Percentiles rank a stretch among this genome's conserved stretches.
Conservation (phyloP, 2,888 invertebrate genomes). For the Crematogaster levior region DNA sequence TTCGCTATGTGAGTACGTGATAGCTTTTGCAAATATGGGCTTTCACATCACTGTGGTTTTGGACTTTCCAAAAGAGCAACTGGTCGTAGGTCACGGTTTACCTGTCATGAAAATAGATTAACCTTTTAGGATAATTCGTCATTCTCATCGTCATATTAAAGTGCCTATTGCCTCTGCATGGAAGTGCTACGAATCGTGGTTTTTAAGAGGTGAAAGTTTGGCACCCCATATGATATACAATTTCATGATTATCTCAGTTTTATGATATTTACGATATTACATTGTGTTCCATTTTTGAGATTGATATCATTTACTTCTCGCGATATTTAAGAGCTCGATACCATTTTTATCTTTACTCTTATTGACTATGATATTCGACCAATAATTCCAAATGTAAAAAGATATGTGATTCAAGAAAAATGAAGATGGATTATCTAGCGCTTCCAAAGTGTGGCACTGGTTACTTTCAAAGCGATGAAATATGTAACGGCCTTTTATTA, state of each 20-base stretch:
- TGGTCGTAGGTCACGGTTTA: constrained; percentile 90
- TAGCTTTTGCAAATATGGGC: constrained; percentile 96
- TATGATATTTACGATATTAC: constrained; percentile 45
- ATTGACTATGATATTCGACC: constrained; percentile 29
- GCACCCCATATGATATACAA: neutral
- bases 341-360: constrained; percentile 28
- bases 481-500: constrained; percentile 81
- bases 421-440: constrained; percentile 67
- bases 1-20: constrained; percentile 96
- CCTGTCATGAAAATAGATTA: constrained; percentile 83
- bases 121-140: constrained; percentile 75
- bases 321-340: neutral
- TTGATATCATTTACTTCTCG: neutral
- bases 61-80: constrained; percentile 94
- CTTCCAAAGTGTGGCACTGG: constrained; percentile 77
- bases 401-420: constrained; percentile 41
- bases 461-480: constrained; percentile 80
- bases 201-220: constrained; percentile 53
- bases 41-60: constrained; percentile 95
- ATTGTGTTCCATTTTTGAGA: constrained; percentile 22
- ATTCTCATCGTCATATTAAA: constrained; percentile 79
- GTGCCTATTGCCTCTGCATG: constrained; percentile 81
- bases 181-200: constrained; percentile 68
- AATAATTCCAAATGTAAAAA: constrained; percentile 25
- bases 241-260: constrained; percentile 27